These are phyloP conservation scores for Crenuchus spilurus DNA, from an alignment of 2,797 vertebrate genomes.

Conservation along the genomic window DNA sequence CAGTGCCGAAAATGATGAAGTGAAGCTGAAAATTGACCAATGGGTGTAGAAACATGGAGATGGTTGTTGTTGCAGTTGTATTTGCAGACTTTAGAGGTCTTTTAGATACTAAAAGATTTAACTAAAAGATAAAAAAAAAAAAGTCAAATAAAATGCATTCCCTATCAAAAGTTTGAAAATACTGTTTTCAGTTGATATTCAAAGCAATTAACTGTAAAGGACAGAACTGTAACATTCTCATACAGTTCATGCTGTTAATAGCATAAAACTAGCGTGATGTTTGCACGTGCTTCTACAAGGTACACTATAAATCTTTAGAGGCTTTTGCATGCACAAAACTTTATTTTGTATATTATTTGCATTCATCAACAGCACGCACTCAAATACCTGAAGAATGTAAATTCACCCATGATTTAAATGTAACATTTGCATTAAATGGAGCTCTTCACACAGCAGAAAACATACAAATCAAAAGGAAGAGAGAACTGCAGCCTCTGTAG, in stretches of 20 bases:
- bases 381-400: not conserved
- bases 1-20: too few relatives aligned
- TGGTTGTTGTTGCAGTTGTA: too few relatives aligned
- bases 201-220: too few relatives aligned
- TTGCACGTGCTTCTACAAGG: too few relatives aligned
- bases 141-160: too few relatives aligned
- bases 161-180: too few relatives aligned
- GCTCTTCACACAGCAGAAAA: slow-evolving; percentile 32
- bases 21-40: too few relatives aligned
- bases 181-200: not conserved
- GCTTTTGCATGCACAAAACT: slow-evolving; percentile 1
- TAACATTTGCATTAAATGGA: not conserved
- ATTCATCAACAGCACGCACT: not conserved
- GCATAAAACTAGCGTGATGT: not conserved
- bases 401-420: not conserved
- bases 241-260: not conserved
- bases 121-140: too few relatives aligned
- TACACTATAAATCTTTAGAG: too few relatives aligned
- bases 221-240: not conserved
- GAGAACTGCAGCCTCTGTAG: slow-evolving; percentile 48
- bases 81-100: too few relatives aligned
- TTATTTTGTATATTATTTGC: slow-evolving; percentile 6
- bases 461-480: slow-evolving; percentile 38
- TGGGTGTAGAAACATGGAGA: too few relatives aligned
- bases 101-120: too few relatives aligned